Conservation (phyloP, 2,797 vertebrate species). For the Mastacembelus armatus region DNA sequence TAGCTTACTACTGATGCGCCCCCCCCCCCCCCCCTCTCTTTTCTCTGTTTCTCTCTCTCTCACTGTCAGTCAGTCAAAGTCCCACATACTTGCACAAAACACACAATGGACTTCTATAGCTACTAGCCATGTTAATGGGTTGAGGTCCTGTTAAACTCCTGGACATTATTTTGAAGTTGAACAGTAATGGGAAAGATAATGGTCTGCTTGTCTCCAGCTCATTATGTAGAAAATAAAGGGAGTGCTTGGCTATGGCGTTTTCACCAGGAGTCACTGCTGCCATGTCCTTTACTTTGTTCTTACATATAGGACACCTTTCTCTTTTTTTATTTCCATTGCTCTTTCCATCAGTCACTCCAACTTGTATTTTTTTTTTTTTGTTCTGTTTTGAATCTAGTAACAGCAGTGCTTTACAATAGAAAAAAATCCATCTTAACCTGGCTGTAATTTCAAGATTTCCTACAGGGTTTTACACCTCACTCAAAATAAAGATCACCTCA, state of each 20-base stretch:
- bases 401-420: too few relatives aligned
- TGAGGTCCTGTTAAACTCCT: slow-evolving; percentile 61
- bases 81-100: slow-evolving; percentile 47
- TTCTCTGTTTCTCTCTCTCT: slow-evolving; percentile 21
- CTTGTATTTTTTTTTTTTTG: not conserved
- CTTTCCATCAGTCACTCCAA: not conserved
- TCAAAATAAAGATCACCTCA: not conserved
- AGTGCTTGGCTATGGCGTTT: slow-evolving; percentile 10
- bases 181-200: slow-evolving; percentile 66
- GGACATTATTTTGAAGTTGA: slow-evolving; percentile 70
- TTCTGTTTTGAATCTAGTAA: not conserved
- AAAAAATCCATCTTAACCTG: not conserved
- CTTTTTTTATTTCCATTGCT: not conserved
- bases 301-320: slow-evolving; percentile 16
- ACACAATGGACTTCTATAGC: slow-evolving; percentile 48
- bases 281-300: too few relatives aligned
- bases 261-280: too few relatives aligned
- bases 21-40: not conserved
- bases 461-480: not conserved
- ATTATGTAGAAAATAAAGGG: slow-evolving; percentile 51
- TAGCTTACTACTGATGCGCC: slow-evolving; percentile 56
- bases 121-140: slow-evolving; percentile 72
- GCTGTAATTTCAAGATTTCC: slow-evolving; percentile 1
- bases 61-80: slow-evolving; percentile 38
- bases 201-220: slow-evolving; percentile 53